Evolutionary conservation across 1,140 invertebrate species (phyloP).

Genomic region (Ceratosolen solmsi): DNA sequence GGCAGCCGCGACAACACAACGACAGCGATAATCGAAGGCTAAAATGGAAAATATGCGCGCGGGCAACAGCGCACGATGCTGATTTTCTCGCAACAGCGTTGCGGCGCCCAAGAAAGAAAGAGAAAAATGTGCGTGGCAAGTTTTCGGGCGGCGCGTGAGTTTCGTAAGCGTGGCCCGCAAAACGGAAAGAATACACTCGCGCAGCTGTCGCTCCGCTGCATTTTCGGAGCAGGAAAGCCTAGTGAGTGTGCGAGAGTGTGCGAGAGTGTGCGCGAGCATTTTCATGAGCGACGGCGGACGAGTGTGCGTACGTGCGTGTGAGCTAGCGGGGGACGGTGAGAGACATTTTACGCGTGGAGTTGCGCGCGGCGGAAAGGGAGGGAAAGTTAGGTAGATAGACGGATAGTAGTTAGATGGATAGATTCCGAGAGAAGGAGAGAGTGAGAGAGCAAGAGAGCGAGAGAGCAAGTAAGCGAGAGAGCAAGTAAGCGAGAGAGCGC

Average conservation of each 20-base stretch:
- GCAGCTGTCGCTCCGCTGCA: slow-evolving; percentile 45
- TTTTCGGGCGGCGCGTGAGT: not conserved
- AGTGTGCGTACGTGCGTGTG: not conserved
- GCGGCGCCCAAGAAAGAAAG: not conserved
- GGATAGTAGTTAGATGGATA: not conserved
- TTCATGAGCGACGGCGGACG: not conserved
- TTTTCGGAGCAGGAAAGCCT: slow-evolving; percentile 37
- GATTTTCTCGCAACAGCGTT: not conserved
- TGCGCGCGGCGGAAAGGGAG: not conserved
- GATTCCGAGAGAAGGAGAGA: not conserved
- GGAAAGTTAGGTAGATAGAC: slow-evolving; percentile 21
- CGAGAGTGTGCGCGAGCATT: not conserved
- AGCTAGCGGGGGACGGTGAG: not conserved
- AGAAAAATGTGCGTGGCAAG: slow-evolving; percentile 38
- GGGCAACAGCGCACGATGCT: not conserved
- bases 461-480: not conserved
- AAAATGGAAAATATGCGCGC: not conserved
- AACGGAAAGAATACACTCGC: slow-evolving; percentile 39
- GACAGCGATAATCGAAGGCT: not conserved
- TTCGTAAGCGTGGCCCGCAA: slow-evolving; percentile 40
- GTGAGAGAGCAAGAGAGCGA: not conserved
- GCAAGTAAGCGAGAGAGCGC: not conserved
- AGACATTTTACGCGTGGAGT: not conserved
- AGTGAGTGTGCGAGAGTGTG: not conserved
- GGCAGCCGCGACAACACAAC: too few relatives aligned